A percentile compares a stretch with the other conserved stretches of the same genome.
These are phyloP conservation scores for Xylota segnis DNA, from an alignment of 2,888 invertebrate species.

Conservation along the genomic window DNA sequence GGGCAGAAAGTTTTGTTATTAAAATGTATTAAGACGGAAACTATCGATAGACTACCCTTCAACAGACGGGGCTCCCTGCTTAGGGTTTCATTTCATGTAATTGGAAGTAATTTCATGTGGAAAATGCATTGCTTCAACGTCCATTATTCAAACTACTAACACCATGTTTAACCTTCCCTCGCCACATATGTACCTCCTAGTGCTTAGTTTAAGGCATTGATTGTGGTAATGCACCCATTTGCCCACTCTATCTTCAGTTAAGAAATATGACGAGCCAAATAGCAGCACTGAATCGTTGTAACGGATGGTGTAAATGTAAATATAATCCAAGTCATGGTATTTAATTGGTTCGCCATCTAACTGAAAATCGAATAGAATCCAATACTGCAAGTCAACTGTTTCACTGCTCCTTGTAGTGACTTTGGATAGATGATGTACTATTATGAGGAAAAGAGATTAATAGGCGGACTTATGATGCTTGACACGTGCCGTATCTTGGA, in stretches of 20 bases:
- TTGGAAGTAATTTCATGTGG: too few species aligned
- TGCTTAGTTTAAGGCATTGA: neutral
- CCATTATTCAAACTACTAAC: too few species aligned
- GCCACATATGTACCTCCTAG: too few species aligned
- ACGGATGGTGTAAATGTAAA: neutral
- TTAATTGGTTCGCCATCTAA: conserved; percentile 38
- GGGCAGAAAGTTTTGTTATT: neutral
- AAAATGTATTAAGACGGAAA: neutral
- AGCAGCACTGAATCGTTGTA: neutral
- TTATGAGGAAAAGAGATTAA: conserved; percentile 2
- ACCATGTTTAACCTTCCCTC: too few species aligned
- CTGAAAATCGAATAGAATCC: neutral
- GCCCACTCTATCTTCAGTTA: conserved; percentile 7
- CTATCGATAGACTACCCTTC: neutral
- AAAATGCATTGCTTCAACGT: too few species aligned
- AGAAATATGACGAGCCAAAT: conserved; percentile 9
- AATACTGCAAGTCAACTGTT: conserved; percentile 7
- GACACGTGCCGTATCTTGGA: neutral
- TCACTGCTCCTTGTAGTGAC: neutral
- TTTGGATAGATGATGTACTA: neutral
- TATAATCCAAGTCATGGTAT: conserved; percentile 41
- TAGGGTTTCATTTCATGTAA: too few species aligned
- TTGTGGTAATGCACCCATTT: neutral
- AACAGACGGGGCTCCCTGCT: too few species aligned
- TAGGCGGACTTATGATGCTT: neutral